These are phyloP conservation scores for Glaucidium brasilianum DNA, from an alignment of 2,113 vertebrate genomes.

Conservation along the genomic window DNA sequence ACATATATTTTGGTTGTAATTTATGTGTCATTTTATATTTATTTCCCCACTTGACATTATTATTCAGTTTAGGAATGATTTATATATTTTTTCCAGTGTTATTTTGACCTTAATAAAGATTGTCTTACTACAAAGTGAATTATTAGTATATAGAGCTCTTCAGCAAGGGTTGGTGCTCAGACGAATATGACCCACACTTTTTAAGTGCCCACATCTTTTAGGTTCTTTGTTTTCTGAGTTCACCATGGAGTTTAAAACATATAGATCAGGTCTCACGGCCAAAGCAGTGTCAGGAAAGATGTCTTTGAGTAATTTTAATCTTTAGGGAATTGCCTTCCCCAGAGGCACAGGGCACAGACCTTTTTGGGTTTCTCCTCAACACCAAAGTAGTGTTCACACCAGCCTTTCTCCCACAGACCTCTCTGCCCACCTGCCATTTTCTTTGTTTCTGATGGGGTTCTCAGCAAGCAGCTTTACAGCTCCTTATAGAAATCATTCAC, in stretches of 20 bases:
- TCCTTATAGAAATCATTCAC: not conserved
- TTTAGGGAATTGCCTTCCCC: not conserved
- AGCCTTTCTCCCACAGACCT: not conserved
- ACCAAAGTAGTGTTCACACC: not conserved
- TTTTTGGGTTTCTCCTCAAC: not conserved
- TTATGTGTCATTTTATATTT: constrained; percentile 28
- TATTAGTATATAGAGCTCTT: not conserved
- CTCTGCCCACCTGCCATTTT: not conserved
- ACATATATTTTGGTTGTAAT: constrained; percentile 3
- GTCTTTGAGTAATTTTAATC: not conserved
- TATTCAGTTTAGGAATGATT: not conserved
- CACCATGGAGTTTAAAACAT: not conserved
- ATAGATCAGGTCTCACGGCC: not conserved
- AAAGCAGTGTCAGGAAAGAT: not conserved
- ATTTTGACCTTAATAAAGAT: constrained; percentile 37
- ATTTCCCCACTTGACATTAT: not conserved
- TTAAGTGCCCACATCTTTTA: not conserved
- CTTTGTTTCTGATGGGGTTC: not conserved
- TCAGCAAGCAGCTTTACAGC: not conserved
- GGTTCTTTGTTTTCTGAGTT: not conserved
- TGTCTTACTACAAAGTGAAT: not conserved
- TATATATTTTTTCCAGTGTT: not conserved
- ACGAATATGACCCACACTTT: not conserved
- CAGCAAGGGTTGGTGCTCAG: not conserved
- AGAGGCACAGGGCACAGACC: not conserved